Conservation (phyloP, 2,113 vertebrate genomes). For the Aphyosemion australe region DNA sequence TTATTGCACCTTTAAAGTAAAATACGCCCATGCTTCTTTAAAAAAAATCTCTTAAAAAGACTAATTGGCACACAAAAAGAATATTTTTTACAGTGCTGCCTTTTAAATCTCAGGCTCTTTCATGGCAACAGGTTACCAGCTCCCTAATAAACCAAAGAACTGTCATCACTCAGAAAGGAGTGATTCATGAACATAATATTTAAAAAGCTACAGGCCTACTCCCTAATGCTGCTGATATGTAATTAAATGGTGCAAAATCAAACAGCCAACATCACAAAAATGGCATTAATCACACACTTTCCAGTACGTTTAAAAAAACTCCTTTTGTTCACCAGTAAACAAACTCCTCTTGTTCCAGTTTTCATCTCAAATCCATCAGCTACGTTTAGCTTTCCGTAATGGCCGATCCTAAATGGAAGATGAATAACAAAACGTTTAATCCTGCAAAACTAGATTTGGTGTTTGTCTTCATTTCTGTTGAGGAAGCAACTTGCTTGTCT, state of each 20-base stretch:
- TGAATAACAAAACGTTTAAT: no score
- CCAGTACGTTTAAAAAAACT: no score
- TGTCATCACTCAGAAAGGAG: constrained; percentile 10
- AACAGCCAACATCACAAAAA: not conserved
- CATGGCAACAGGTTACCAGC: constrained; percentile 31
- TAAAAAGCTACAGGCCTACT: constrained; percentile 14
- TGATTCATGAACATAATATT: constrained; percentile 6
- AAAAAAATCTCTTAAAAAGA: not conserved
- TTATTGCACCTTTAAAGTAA: no score
- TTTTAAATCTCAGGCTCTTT: constrained; percentile 3
- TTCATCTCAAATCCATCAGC: not conserved
- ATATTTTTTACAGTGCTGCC: constrained; percentile 13
- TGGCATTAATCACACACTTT: no score
- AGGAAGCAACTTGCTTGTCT: constrained; percentile 23
- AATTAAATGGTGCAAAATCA: constrained; percentile 52
- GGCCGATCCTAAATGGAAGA: no score
- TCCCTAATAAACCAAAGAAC: constrained; percentile 20
- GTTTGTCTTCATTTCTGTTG: constrained; percentile 18
- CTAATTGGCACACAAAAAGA: constrained; percentile 6
- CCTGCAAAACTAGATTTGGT: constrained; percentile 38
- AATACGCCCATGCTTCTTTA: no score
- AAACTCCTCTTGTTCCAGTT: not conserved
- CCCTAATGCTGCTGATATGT: constrained; percentile 62
- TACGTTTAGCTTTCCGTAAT: not conserved
- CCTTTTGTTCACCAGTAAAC: not conserved